A percentile compares a stretch with the other conserved stretches of the same genome.
Conservation (phyloP, 2,888 invertebrate genomes). For the Plebejus melissa region DNA sequence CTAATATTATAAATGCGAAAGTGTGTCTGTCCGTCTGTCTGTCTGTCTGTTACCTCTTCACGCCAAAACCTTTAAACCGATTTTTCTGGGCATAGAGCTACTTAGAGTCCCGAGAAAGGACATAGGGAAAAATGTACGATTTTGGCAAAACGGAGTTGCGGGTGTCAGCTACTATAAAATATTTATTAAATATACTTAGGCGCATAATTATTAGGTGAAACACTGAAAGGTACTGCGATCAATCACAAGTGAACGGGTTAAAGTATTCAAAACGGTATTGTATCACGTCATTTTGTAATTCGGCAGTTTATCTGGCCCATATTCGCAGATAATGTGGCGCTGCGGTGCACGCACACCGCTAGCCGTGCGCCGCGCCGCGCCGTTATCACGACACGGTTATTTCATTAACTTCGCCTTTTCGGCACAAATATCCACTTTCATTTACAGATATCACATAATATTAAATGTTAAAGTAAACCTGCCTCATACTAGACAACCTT, state of each 20-base stretch:
- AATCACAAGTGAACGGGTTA: not conserved
- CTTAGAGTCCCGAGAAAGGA: too few species aligned
- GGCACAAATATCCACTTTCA: not conserved
- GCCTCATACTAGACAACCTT: not conserved
- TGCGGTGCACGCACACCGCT: not conserved
- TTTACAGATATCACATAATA: not conserved
- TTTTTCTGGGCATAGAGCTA: too few species aligned
- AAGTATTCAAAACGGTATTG: not conserved
- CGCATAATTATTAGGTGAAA: not conserved
- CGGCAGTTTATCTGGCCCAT: conserved; percentile 25
- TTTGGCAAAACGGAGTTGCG: too few species aligned
- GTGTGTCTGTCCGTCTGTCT: too few species aligned
- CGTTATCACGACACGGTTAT: conserved; percentile 22
- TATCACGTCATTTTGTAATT: conserved; percentile 14
- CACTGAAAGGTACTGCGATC: not conserved
- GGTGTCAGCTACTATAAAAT: too few species aligned
- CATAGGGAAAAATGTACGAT: too few species aligned
- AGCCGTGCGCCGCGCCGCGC: not conserved
- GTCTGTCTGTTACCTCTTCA: too few species aligned
- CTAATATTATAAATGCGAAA: too few species aligned
- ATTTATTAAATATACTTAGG: not conserved
- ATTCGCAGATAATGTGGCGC: conserved; percentile 12
- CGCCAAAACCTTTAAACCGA: too few species aligned
- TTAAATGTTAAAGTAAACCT: not conserved
- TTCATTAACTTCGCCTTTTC: conserved; percentile 10